Conservation (phyloP, 2,888 invertebrate species). For the Drosophila tanythrix region DNA sequence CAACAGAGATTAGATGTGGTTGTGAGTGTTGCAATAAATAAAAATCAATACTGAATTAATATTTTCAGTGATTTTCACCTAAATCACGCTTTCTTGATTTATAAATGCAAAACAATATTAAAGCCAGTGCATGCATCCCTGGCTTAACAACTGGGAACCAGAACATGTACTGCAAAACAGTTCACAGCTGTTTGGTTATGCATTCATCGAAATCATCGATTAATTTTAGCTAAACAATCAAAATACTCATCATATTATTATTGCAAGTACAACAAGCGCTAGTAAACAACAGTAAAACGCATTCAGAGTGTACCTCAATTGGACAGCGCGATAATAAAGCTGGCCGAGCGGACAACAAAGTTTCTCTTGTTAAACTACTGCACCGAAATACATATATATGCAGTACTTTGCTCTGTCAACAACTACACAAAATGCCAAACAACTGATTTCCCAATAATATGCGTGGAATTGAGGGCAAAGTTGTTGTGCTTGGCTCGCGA, state of each 20-base stretch:
- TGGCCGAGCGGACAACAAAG: constrained; percentile 2
- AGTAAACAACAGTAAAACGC: constrained; percentile 24
- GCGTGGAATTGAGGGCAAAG: constrained; percentile 93
- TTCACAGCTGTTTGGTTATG: constrained; percentile 38
- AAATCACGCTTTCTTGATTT: background rate
- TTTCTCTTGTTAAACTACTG: constrained; percentile 14
- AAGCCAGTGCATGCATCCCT: constrained; percentile 11
- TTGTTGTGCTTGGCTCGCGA: constrained; percentile 93
- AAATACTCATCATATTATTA: constrained; percentile 33
- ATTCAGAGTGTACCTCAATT: constrained; percentile 13
- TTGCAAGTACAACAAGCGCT: constrained; percentile 27
- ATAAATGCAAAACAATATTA: background rate
- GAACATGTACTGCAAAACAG: constrained; percentile 1
- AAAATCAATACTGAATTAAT: background rate
- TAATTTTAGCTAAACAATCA: constrained; percentile 26
- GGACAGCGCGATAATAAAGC: background rate
- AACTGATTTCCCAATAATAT: constrained; percentile 84
- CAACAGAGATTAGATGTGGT: background rate
- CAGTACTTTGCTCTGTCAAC: constrained; percentile 22
- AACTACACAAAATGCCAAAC: constrained; percentile 36
- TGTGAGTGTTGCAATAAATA: background rate
- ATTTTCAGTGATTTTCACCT: background rate
- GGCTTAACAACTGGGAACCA: constrained; percentile 24
- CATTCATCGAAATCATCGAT: constrained; percentile 23
- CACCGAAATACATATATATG: constrained; percentile 9